A percentile compares a stretch with the other conserved stretches of the same genome.
Conservation (phyloP, 2,113 vertebrate species). For the Calonectris borealis region DNA sequence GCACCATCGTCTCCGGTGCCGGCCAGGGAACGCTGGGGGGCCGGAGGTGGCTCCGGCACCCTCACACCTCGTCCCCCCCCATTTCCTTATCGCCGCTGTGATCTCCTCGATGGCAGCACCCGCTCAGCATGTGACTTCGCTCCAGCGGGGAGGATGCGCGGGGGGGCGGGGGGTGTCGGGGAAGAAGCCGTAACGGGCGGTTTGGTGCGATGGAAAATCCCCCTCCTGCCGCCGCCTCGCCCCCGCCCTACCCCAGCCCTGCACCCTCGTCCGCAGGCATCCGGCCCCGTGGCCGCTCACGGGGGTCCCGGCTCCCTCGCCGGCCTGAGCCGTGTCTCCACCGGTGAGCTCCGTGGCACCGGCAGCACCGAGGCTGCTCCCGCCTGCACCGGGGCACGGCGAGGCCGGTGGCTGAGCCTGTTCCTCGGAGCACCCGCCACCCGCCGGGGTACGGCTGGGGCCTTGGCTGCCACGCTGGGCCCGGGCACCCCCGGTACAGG, state of each 20-base stretch:
- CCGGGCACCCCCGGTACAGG: background rate
- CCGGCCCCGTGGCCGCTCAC: fast-evolving
- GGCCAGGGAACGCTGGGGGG: background rate
- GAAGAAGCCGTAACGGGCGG: background rate
- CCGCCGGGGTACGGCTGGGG: fast-evolving
- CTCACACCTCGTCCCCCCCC: background rate
- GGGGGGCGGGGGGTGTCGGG: background rate
- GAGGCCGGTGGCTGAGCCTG: fast-evolving
- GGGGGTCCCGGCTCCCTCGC: background rate
- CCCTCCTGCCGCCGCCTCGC: background rate
- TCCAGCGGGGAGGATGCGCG: constrained; percentile 41
- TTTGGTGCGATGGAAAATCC: constrained; percentile 51
- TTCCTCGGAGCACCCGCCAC: background rate
- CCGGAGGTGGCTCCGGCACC: background rate
- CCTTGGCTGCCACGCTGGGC: background rate
- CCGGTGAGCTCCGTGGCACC: background rate
- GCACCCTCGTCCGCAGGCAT: background rate
- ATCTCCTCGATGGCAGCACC: constrained; percentile 42
- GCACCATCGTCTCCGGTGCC: fast-evolving
- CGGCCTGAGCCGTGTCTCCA: background rate
- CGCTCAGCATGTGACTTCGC: constrained; percentile 40
- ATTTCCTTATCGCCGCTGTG: constrained; percentile 35
- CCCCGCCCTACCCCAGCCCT: background rate
- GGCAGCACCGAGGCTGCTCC: background rate
- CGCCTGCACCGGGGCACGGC: fast-evolving